Evolutionary conservation across 1,140 invertebrate genomes (phyloP), one percentile per base, ranked within the genome.

Genomic region (Anastrepha ludens): DNA sequence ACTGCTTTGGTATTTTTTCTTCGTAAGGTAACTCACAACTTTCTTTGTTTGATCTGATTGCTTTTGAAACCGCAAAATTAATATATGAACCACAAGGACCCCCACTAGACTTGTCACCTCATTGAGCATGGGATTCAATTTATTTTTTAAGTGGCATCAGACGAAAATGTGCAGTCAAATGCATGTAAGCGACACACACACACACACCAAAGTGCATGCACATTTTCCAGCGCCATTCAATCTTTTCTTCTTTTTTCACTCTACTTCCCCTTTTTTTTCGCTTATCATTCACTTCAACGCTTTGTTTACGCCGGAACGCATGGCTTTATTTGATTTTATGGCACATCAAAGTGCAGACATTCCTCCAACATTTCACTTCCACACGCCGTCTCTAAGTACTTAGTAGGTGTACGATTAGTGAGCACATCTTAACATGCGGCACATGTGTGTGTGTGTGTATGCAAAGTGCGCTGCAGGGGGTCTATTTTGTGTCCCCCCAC

Each of bases 271-370:
- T 47, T 17, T 47, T 15, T 74, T 50, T 81, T 20, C 47, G 17
- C 74, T 81, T 55, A 81, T 81, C 74, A 81, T 5, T 20, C 9
- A 81, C n/a, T 81, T 55, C 74, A 81, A 17, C n/a, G 47, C 74
- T 81, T 81, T 58, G 47, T 81, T 81, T 81, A 81, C 50, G 74
- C 47, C 47, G n/a, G 74, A 7, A n/a, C 20, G 50, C 47, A 55
- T 55, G 74, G 15, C 47, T 81, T 81, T 81, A 81, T 81, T 81
- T 81, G 74, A 81, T 81, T 81, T 81, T 81, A 81, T 81, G 74
- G 74, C 74, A 81, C 74, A 81, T 81, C 74, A 81, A 81, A 81
- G 74, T n/a, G 50, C 47, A 81, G 44, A 81, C 47, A 81, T 58
- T n/a, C 3, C 50, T 81, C 47, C 50, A 81, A 50, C 74, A 55